Conservation (phyloP, 2,888 invertebrate species). For the Caenorhabditis macrosperma region DNA sequence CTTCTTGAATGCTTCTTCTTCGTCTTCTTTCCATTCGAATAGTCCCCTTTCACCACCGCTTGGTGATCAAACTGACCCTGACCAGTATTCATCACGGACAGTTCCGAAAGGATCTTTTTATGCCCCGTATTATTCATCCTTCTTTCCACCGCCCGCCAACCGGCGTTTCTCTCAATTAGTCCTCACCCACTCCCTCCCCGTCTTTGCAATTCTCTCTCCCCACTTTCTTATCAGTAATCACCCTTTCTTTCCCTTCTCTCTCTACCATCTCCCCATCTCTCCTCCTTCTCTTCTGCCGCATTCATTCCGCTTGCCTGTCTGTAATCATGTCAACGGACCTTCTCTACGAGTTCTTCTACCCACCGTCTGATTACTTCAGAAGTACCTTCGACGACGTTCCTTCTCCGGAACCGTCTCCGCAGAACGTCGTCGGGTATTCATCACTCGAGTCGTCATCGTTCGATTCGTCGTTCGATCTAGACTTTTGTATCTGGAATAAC, state of each 20-base stretch:
- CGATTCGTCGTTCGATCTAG: constrained; percentile 29
- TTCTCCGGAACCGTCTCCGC: constrained; percentile 13
- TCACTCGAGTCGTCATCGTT: not conserved
- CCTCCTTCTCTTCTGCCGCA: not conserved
- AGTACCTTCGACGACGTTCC: constrained; percentile 37
- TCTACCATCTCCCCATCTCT: constrained; percentile 26
- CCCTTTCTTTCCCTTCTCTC: constrained; percentile 31
- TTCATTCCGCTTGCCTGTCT: constrained; percentile 6
- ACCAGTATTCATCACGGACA: not conserved
- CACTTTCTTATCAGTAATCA: constrained; percentile 38
- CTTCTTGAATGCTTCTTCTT: not conserved
- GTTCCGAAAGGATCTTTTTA: not conserved
- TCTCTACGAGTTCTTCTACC: constrained; percentile 58
- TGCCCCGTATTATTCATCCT: not conserved
- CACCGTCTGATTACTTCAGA: constrained; percentile 39
- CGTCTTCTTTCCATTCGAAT: not conserved
- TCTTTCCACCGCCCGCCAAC: not conserved
- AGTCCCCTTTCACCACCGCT: too few species aligned
- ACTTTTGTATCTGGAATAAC: constrained; percentile 39
- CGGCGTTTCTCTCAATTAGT: not conserved
- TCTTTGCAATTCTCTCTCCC: constrained; percentile 14
- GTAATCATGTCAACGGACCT: constrained; percentile 46
- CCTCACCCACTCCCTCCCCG: constrained; percentile 21
- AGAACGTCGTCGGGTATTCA: constrained; percentile 1
- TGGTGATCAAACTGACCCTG: not conserved